Conservation (phyloP, 2,113 vertebrate genomes). For the Ochotona curzoniae region DNA sequence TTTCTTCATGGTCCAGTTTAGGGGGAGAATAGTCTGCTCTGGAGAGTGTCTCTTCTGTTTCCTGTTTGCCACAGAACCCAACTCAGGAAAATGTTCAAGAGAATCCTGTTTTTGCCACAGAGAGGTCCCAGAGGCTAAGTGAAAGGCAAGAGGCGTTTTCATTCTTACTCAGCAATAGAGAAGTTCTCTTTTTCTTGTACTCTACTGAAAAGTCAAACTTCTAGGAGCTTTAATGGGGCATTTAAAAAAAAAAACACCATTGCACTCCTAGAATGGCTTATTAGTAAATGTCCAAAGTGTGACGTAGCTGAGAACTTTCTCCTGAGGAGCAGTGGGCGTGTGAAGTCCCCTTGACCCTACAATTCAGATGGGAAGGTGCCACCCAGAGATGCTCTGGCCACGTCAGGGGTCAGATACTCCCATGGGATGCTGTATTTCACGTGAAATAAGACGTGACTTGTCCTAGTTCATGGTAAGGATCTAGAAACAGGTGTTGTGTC, state of each 20-base stretch:
- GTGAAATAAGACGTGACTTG: constrained; percentile 16
- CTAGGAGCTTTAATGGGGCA: not conserved
- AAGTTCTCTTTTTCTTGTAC: not conserved
- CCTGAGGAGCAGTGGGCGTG: not conserved
- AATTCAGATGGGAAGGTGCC: not conserved
- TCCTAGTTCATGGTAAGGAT: not conserved
- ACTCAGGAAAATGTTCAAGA: not conserved
- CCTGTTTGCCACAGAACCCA: not conserved
- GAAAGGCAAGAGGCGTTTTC: not conserved
- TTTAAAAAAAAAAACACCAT: not conserved
- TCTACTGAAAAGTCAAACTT: not conserved
- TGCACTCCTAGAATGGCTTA: not conserved
- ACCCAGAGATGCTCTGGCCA: not conserved
- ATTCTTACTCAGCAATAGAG: not conserved
- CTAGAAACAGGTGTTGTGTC: not conserved
- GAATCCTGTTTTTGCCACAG: not conserved
- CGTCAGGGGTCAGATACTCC: not conserved
- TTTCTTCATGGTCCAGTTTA: not conserved
- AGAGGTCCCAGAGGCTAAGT: not conserved
- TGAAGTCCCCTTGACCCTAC: not conserved
- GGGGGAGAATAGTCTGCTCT: not conserved
- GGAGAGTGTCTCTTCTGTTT: not conserved
- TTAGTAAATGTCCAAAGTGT: not conserved
- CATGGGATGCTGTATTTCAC: not conserved
- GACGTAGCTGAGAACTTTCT: not conserved